Evolutionary conservation across 1,140 invertebrate species (phyloP).

Genomic region (Drosophila nigromelanica): DNA sequence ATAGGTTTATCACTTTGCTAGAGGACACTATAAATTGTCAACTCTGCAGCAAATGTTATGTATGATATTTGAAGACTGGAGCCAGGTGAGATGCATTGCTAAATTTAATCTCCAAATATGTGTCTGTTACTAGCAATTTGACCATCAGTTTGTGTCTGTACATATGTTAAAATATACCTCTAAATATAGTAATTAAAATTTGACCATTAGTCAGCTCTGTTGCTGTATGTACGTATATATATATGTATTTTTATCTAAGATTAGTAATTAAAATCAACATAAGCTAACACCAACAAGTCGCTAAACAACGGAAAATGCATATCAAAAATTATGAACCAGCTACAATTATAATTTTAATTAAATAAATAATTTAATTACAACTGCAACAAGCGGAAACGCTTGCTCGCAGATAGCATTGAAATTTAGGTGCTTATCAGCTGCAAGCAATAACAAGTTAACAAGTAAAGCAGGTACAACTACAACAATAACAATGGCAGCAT

Average conservation of each 20-base stretch:
- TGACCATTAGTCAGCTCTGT: not conserved
- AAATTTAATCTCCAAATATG: not conserved
- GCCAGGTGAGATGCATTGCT: slow-evolving; percentile 32
- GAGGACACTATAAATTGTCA: slow-evolving; percentile 23
- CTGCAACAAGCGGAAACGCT: slow-evolving; percentile 45
- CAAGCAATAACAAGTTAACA: slow-evolving; percentile 24
- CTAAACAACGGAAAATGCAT: not conserved
- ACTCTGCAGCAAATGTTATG: slow-evolving; percentile 25
- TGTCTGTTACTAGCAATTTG: slow-evolving; percentile 10
- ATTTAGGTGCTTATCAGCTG: slow-evolving; percentile 52
- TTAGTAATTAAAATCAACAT: slow-evolving; percentile 2
- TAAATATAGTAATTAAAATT: not conserved
- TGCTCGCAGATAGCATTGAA: slow-evolving; percentile 66
- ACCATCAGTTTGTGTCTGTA: no score
- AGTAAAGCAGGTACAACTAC: slow-evolving; percentile 21
- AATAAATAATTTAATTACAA: slow-evolving; percentile 38
- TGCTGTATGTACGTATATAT: slow-evolving; percentile 1
- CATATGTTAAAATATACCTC: no score
- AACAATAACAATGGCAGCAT: slow-evolving; percentile 48
- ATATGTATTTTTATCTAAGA: not conserved
- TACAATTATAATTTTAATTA: slow-evolving; percentile 25
- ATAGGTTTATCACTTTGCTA: slow-evolving; percentile 26
- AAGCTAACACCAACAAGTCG: slow-evolving; percentile 11
- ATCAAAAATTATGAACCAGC: slow-evolving; percentile 7
- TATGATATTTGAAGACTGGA: slow-evolving; percentile 33